These are phyloP conservation scores for Timema cristinae DNA, from an alignment of 2,888 invertebrate species.

Conservation along the genomic window DNA sequence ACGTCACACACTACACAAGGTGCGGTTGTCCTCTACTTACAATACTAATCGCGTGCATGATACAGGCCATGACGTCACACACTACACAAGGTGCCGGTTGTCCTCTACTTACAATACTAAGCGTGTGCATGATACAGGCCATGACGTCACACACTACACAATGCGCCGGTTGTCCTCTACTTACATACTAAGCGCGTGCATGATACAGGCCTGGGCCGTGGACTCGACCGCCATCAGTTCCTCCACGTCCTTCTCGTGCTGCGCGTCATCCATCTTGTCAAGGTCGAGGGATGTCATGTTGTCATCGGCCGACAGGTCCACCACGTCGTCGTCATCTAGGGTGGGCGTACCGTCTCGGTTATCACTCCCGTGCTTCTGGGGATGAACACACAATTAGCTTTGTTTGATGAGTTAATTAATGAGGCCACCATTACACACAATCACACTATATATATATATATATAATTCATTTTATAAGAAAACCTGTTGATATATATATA, in stretches of 20 bases:
- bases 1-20: too few relatives aligned
- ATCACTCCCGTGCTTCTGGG: conserved; percentile 17
- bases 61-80: too few relatives aligned
- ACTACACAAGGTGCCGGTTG: too few relatives aligned
- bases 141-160: too few relatives aligned
- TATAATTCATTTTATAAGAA: too few relatives aligned
- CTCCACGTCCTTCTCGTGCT: conserved; percentile 37
- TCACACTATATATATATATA: too few relatives aligned
- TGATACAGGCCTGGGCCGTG: conserved; percentile 50
- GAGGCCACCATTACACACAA: too few relatives aligned
- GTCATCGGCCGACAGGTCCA: conserved; percentile 24
- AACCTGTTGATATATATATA: too few relatives aligned
- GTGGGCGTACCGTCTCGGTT: conserved; percentile 20
- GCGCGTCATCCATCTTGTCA: conserved; percentile 25
- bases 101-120: conserved; percentile 30
- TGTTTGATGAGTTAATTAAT: too few relatives aligned
- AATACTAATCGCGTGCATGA: conserved; percentile 50
- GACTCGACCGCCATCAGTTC: conserved; percentile 51
- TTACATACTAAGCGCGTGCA: conserved; percentile 54
- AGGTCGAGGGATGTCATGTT: conserved; percentile 21
- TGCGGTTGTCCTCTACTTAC: conserved; percentile 41
- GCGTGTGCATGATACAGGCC: too few relatives aligned
- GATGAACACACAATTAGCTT: background rate
- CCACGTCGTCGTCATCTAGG: conserved; percentile 27
- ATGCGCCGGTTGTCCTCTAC: conserved; percentile 32